Conservation (phyloP, 2,113 vertebrate species). For the Grantiella picta region DNA sequence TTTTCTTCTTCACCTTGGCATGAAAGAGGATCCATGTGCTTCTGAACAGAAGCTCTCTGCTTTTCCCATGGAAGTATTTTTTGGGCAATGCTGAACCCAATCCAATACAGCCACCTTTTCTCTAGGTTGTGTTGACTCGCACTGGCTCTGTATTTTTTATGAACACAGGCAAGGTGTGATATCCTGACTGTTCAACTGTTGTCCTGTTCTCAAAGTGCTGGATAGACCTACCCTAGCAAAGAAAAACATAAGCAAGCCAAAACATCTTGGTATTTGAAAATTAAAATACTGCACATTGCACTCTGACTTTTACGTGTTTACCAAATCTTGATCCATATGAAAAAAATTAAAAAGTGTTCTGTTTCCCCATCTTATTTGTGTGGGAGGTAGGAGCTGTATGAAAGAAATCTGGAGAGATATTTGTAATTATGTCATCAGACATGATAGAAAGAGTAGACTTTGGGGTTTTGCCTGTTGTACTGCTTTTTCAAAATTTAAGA, state of each 20-base stretch:
- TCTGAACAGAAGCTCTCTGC: not conserved
- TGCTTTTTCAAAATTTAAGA: not conserved
- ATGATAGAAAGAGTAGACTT: not conserved
- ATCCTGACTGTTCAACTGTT: not conserved
- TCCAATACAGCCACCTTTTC: not conserved
- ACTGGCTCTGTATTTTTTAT: accelerated
- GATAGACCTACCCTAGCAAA: not conserved
- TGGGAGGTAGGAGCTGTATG: not conserved
- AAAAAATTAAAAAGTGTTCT: not conserved
- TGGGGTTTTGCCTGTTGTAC: not conserved
- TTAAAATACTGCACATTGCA: accelerated
- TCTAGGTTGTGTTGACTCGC: not conserved
- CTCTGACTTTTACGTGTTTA: not conserved
- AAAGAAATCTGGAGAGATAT: not conserved
- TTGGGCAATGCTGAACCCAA: not conserved
- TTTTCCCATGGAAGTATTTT: not conserved
- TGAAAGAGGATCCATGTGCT: not conserved
- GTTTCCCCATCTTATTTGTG: not conserved
- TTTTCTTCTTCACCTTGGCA: not conserved
- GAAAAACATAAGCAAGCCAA: not conserved
- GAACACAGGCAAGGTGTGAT: not conserved
- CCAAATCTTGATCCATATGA: not conserved
- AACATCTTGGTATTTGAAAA: not conserved
- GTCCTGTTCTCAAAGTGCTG: not conserved
- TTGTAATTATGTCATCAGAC: not conserved